Conservation (phyloP, 2,888 invertebrate species). For the Platycnemis pennipes region DNA sequence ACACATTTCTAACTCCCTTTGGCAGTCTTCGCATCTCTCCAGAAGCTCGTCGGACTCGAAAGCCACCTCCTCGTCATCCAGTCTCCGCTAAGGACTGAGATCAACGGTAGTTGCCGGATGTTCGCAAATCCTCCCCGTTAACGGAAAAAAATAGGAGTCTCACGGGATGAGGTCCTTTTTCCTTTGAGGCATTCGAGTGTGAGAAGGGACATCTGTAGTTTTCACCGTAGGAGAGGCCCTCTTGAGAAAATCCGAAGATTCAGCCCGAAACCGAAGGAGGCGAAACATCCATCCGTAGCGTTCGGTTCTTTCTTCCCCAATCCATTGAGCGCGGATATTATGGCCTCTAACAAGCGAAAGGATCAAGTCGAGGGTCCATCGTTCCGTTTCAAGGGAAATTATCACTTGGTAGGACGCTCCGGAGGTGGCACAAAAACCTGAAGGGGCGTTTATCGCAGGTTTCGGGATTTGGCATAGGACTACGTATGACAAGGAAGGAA, state of each 20-base stretch:
- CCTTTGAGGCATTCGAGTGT: neutral
- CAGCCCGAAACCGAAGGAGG: neutral
- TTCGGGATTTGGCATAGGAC: neutral
- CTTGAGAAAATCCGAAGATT: neutral
- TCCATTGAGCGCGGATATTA: neutral
- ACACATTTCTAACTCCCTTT: too few relatives aligned
- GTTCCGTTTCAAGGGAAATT: neutral
- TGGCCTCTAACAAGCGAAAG: neutral
- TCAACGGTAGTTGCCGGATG: slow-evolving; percentile 12
- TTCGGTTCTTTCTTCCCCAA: neutral
- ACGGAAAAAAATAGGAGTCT: neutral
- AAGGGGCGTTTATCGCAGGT: neutral
- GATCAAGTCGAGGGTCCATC: neutral
- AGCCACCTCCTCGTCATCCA: neutral
- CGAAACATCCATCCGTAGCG: neutral
- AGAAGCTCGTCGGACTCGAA: neutral
- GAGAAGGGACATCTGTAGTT: neutral
- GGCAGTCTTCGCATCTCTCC: neutral
- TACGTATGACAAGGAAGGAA: too few relatives aligned
- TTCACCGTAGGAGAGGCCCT: neutral
- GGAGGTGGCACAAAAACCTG: neutral
- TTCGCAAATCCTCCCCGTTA: neutral
- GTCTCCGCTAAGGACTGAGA: neutral
- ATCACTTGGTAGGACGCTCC: neutral
- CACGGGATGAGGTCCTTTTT: neutral